Conservation (phyloP, 2,797 vertebrate genomes). For the Alosa sapidissima region DNA sequence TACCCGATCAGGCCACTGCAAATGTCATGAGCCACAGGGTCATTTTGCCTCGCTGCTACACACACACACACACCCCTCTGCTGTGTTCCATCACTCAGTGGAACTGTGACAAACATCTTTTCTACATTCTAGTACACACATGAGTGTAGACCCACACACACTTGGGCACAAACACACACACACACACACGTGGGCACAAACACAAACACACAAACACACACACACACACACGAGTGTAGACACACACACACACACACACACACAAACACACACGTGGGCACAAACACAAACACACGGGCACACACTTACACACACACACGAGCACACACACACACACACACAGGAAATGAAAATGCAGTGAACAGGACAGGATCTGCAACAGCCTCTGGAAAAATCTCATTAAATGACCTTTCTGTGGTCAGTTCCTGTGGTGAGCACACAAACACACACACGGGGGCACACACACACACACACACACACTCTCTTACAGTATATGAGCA, state of each 20-base stretch:
- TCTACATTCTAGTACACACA: not conserved
- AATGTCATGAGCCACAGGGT: constrained; percentile 51
- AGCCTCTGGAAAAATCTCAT: constrained; percentile 36
- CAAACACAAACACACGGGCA: constrained; percentile 10
- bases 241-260: not conserved
- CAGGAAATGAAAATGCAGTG: constrained; percentile 21
- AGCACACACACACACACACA: constrained; percentile 14
- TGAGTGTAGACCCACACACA: constrained; percentile 10
- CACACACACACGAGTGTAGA: not conserved
- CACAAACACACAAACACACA: not conserved
- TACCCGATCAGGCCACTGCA: constrained; percentile 20
- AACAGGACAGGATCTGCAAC: constrained; percentile 20
- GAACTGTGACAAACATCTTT: constrained; percentile 41
- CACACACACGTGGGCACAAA: no score
- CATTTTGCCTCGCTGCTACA: not conserved
- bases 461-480: not conserved
- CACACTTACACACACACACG: not conserved
- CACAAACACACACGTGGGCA: not conserved
- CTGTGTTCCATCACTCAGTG: not conserved
- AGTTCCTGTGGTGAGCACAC: not conserved
- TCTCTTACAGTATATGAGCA: not conserved
- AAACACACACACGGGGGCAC: not conserved
- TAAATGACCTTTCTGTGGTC: constrained; percentile 27
- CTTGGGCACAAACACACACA: constrained; percentile 15
- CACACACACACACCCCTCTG: constrained; percentile 17